Base-by-base conservation (phyloP, 2,888 invertebrate species). In the Leptopterna dolabrata region DNA sequence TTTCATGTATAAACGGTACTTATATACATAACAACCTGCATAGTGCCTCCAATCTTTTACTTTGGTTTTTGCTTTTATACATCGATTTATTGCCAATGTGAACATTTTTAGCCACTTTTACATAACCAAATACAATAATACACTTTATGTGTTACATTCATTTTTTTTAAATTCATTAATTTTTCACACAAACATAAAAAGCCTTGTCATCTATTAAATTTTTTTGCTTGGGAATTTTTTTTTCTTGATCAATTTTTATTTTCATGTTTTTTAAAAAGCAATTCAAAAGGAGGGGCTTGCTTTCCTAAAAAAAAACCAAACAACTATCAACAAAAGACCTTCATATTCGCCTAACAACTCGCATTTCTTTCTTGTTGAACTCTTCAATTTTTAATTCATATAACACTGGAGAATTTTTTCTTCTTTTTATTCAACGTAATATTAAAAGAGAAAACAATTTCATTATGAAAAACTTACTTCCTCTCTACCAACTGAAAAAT, bases 1-100 rank as follows among this genome's bases (percentile, higher is more conserved):
- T 43, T 76, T 85, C 85, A 85, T 85, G 85, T 85, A 85, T 85
- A 85, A 85, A 85, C 85, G 85, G 85, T 85, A 85, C 47, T 73
- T 85, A 85, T 85, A 76, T 85, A 85, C 85, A 85, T 85, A 85
- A 85, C 85, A 85, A 85, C 85, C 85, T 85, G 76, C 85, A 27
- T 73, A 85, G 85, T 85, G 85, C 85, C 85, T 71, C 29, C 85
- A 85, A 73, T 63, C 41, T 45, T n/a, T 81, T 51, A 63, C 63
- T 63, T 51, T 24, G 63, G 11, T 63, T 63, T 47, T 70, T 83
- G 14, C 63, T 70, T 83, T 83, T 83, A 30, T 70, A 83, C 70
- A 81, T 70, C 29, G 11, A 63, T 71, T 85, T 85, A 85, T 85
- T 85, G 85, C 85, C 85, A 85, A 76, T 43, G 81, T 81, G 81